A percentile compares a stretch with the other conserved stretches of the same genome.
Evolutionary conservation across 2,888 invertebrate species (phyloP).

Genomic region (Diaprepes abbreviatus): DNA sequence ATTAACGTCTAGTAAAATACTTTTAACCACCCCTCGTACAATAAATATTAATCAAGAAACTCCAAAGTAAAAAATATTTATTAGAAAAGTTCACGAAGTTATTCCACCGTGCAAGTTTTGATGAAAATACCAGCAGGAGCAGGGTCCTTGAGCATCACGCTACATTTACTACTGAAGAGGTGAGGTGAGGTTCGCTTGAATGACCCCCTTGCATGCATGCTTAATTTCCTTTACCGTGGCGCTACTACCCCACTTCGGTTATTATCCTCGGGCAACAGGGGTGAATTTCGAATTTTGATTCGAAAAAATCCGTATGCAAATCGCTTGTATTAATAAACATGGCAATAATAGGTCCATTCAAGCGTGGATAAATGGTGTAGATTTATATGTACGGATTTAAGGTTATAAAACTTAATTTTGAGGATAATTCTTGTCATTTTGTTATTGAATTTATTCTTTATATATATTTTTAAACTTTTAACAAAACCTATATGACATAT

Average conservation of each 20-base stretch:
- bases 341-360: conserved; percentile 28
- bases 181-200: conserved; percentile 59
- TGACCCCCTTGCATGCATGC: conserved; percentile 61
- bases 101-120: conserved; percentile 59
- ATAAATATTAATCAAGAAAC: conserved; percentile 9
- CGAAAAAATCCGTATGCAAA: conserved; percentile 47
- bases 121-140: conserved; percentile 59
- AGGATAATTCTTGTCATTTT: too few relatives aligned
- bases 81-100: conserved; percentile 58
- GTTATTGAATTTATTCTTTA: too few relatives aligned
- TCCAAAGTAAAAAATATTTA: conserved; percentile 54
- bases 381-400: conserved; percentile 11
- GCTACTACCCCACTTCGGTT: conserved; percentile 52
- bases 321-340: conserved; percentile 43
- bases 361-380: conserved; percentile 23
- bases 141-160: conserved; percentile 61
- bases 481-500: too few relatives aligned
- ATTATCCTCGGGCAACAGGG: conserved; percentile 54
- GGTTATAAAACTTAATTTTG: neutral
- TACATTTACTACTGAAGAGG: conserved; percentile 63
- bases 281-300: conserved; percentile 42
- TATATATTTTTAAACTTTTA: too few relatives aligned
- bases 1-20: too few relatives aligned
- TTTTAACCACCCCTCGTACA: neutral
- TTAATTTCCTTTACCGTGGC: conserved; percentile 59